Evolutionary conservation across 2,888 invertebrate genomes (phyloP).

Genomic region (Anaspis maculata): DNA sequence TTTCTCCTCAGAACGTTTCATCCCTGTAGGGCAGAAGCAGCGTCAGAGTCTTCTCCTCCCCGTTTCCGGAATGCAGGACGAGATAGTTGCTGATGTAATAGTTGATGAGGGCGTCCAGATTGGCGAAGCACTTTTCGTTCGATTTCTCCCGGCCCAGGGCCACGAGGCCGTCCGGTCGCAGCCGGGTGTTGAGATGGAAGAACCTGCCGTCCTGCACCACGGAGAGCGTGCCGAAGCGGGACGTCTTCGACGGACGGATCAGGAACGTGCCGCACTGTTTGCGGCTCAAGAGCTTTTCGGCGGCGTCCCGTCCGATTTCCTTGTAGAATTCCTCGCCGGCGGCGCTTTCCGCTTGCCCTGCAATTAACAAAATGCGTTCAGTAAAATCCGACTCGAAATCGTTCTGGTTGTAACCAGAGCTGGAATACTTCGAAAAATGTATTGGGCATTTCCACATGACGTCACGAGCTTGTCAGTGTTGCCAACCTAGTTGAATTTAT

Average conservation of each 20-base stretch:
- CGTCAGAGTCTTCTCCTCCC: slow-evolving; percentile 44
- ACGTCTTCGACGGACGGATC: slow-evolving; percentile 49
- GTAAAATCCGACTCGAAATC: not conserved
- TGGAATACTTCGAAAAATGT: too few relatives aligned
- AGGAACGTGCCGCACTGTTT: slow-evolving; percentile 54
- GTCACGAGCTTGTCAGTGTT: too few relatives aligned
- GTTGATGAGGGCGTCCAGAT: slow-evolving; percentile 46
- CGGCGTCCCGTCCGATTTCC: slow-evolving; percentile 46
- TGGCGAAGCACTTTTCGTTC: slow-evolving; percentile 47
- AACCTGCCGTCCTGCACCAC: slow-evolving; percentile 47
- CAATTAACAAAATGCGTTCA: not conserved
- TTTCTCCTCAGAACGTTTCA: too few relatives aligned
- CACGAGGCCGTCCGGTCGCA: slow-evolving; percentile 45
- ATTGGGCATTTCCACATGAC: too few relatives aligned
- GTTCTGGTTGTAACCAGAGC: too few relatives aligned
- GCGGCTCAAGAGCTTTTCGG: slow-evolving; percentile 46
- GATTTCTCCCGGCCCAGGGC: slow-evolving; percentile 49
- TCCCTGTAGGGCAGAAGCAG: slow-evolving; percentile 42
- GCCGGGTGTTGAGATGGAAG: slow-evolving; percentile 50
- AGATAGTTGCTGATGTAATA: slow-evolving; percentile 49
- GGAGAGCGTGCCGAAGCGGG: slow-evolving; percentile 45
- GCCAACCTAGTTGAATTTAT: too few relatives aligned
- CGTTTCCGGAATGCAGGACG: slow-evolving; percentile 43
- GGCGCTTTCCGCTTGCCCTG: not conserved
- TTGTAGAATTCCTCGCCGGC: slow-evolving; percentile 48